Evolutionary conservation across 1,140 invertebrate species (phyloP), one percentile per base, ranked within the genome.

Genomic region (Lordiphosa clarofinis): DNA sequence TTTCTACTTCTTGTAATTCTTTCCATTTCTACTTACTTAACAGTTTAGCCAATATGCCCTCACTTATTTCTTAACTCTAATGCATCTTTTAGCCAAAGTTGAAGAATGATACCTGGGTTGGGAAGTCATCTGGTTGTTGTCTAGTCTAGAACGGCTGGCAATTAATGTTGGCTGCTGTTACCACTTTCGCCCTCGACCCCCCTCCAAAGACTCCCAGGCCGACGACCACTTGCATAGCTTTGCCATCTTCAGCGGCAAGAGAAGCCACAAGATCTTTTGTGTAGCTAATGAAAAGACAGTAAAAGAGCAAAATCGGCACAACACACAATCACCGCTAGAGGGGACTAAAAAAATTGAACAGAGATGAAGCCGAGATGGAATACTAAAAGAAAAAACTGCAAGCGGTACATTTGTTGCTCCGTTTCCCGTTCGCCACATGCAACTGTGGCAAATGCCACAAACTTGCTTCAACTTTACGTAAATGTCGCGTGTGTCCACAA

Each of bases 401-500:
- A 82, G 78, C 76, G 76, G 76, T 84, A 76, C 68, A 73, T 82
- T 69, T 56, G 54, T 49, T 64, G 48, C 47, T 54, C 59, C 38
- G 52, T 65, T 75, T 70, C 57, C 65, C 64, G 65, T 54, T 69
- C 33, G 19, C 37, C 24, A 28, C 11, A 35, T 36, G 44, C 50
- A 33, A 43, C 58, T 68, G 66, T 58, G 66, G 65, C 68, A 55
- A 67, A 63, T 59, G 44, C 61, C 61, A 58, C 56, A 48, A 78
- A 52, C 55, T 33, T 63, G 37, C 38, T 44, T 57, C 67, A 71
- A 71, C 63, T 72, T 81, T 82, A 81, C 75, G 75, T 81, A 81
- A 81, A 81, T 81, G 76, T 76, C 76, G 75, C 69, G 79, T 82
- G 79, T 70, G 46, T 54, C 47, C 49, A 64, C 61, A 64, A 64